phyloP scores from a whole-genome alignment of 1,140 invertebrate genomes.

The Sarcophaga peregrina region DNA sequence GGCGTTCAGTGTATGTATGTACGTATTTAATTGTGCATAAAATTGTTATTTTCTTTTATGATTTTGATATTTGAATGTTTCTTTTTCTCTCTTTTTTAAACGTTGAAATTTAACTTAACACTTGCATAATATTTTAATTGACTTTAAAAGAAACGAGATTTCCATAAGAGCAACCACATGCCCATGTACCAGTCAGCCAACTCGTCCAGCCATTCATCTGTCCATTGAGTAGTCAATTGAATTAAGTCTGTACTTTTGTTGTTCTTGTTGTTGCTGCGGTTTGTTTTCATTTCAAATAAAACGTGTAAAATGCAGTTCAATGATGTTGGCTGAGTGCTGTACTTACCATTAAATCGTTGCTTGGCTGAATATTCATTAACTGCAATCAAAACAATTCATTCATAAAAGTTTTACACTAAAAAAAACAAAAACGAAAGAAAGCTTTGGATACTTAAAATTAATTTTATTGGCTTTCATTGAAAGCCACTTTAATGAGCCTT shows the following conservation, averaged over 20 bases:
- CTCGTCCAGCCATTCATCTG: not conserved
- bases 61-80: too few relatives aligned
- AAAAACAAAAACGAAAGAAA: not conserved
- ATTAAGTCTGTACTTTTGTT: not conserved
- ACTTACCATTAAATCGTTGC: not conserved
- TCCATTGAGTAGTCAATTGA: not conserved
- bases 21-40: constrained; percentile 20
- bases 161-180: not conserved
- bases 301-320: constrained; percentile 1
- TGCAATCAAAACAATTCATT: constrained; percentile 1
- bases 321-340: not conserved
- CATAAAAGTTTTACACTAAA: constrained; percentile 14
- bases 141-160: not conserved
- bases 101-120: constrained; percentile 13
- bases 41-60: constrained; percentile 25
- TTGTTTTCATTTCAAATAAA: not conserved
- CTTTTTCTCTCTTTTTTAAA: not conserved
- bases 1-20: too few relatives aligned
- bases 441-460: too few relatives aligned
- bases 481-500: too few relatives aligned
- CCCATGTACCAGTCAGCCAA: not conserved
- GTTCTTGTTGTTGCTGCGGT: not conserved
- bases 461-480: too few relatives aligned
- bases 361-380: constrained; percentile 1
- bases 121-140: constrained; percentile 1